Evolutionary conservation across 1,140 invertebrate genomes (phyloP), one percentile per base, ranked within the genome.

Genomic region (Streblospio benedicti): DNA sequence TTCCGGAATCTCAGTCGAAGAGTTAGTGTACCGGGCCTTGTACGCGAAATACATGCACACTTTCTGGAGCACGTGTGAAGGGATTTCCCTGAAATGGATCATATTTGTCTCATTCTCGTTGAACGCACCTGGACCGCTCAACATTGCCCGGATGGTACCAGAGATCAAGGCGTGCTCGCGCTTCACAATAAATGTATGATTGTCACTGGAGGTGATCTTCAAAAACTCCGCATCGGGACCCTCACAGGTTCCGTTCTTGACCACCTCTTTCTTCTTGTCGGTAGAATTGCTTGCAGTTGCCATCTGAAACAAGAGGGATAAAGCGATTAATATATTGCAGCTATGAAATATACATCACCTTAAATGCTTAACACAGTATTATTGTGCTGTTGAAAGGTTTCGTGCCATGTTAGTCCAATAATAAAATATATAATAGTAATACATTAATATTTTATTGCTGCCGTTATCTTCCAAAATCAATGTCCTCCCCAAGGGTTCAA

Each of bases 31-130:
- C 44, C 93, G 87, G 5, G 97, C 93, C 83, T 99, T 99, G 79
- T 99, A 99, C 5, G 92, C 94, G 74, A 99, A 99, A 75, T 99
- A 99, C 89, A 97, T 97, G 79, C 96, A 99, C 2, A 99, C 96
- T 80, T 98, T 98, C 76, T 97, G 93, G 38, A 99, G 79, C 12
- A 99, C 94, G 74, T 99, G 94, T 28, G 93, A 97, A 88, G 95
- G 95, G 75, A 99, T 98, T 83, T 99, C 96, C 70, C 93, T 86
- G 73, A 99, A 99, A 77, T 97, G 93, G 33, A 99, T 95, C 85
- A 97, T 93, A 80, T 99, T 99, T 4, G 93, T 93, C 82, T 99
- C 96, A 76, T 99, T 97, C 80, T 99, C 96, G 14, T 93, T 88
- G 83, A 97, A 99, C 75, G 98, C 93, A 77, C 79, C 80, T 56